These are phyloP conservation scores for Drosophila dunni DNA, from an alignment of 1,140 invertebrate genomes.

Conservation along the genomic window DNA sequence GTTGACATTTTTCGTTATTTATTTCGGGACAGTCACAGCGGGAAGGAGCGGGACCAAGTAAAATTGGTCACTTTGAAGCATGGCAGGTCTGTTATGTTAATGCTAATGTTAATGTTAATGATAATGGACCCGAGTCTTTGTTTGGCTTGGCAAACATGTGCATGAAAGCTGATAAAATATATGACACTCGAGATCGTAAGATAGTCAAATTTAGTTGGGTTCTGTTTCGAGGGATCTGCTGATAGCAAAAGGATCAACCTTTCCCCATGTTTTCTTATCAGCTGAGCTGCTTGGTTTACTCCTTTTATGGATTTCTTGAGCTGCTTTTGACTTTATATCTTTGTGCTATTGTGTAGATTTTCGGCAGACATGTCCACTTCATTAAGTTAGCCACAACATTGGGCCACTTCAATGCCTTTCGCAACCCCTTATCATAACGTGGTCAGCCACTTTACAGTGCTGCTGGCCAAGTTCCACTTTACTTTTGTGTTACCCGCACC, in stretches of 20 bases:
- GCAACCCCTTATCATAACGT: constrained; percentile 28
- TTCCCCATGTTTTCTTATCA: constrained; percentile 2
- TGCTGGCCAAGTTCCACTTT: constrained; percentile 36
- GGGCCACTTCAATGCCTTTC: constrained; percentile 59
- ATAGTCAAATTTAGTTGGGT: constrained; percentile 21
- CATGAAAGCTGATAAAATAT: constrained; percentile 34
- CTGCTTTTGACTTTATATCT: constrained; percentile 46
- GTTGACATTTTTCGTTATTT: constrained; percentile 62
- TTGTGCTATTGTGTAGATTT: constrained; percentile 27
- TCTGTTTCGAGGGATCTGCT: constrained; percentile 4
- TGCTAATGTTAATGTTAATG: constrained; percentile 57
- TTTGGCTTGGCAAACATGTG: constrained; percentile 43
- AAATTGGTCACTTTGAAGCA: constrained; percentile 24
- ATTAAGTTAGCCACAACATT: constrained; percentile 64
- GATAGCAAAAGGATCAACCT: neutral
- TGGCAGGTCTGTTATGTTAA: constrained; percentile 23
- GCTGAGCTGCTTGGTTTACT: neutral
- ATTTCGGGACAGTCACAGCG: constrained; percentile 47
- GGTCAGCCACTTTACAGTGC: constrained; percentile 24
- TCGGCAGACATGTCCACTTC: constrained; percentile 72
- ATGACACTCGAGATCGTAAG: constrained; percentile 30
- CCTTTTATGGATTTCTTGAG: constrained; percentile 5
- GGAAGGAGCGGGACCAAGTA: constrained; percentile 48
- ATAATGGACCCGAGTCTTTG: constrained; percentile 36
- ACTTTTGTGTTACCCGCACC: constrained; percentile 46